Percentiles rank a stretch among this genome's conserved stretches.
Conservation (phyloP, 1,140 invertebrate species). For the Meloidogyne exigua region DNA sequence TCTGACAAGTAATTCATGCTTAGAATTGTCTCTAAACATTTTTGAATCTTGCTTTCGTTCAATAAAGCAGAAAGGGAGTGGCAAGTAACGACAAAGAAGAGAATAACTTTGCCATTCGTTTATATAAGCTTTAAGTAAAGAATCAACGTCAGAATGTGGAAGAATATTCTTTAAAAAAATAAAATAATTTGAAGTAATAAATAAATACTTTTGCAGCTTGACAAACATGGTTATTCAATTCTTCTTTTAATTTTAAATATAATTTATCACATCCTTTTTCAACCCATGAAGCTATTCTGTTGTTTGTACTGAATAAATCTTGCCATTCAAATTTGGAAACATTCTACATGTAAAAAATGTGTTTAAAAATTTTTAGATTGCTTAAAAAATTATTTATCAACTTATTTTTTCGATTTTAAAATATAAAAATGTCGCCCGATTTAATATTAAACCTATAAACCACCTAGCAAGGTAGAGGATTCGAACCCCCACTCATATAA, state of each 20-base stretch:
- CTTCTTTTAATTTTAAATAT: conserved; percentile 31
- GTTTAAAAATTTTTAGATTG: no score
- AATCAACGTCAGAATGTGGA: conserved; percentile 28
- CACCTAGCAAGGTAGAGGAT: no score
- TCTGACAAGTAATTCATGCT: not conserved
- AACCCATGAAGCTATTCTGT: conserved; percentile 50
- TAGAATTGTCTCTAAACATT: conserved; percentile 13
- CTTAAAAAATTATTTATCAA: no score
- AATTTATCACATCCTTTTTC: conserved; percentile 27
- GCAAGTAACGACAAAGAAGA: conserved; percentile 37
- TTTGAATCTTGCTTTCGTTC: conserved; percentile 27
- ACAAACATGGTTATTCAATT: conserved; percentile 39
- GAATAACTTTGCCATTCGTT: conserved; percentile 45
- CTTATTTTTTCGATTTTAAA: no score
- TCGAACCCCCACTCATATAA: no score
- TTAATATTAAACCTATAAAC: no score
- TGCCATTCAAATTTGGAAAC: conserved; percentile 52
- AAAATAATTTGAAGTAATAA: not conserved
- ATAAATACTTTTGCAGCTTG: conserved; percentile 31
- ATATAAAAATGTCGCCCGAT: no score
- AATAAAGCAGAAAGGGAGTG: conserved; percentile 46
- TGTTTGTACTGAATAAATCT: conserved; percentile 50
- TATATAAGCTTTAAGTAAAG: conserved; percentile 40
- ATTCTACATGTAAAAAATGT: conserved; percentile 33
- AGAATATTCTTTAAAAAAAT: conserved; percentile 42